Base-by-base conservation (phyloP, 2,113 vertebrate species). In the Myrmophylax atrothorax region DNA sequence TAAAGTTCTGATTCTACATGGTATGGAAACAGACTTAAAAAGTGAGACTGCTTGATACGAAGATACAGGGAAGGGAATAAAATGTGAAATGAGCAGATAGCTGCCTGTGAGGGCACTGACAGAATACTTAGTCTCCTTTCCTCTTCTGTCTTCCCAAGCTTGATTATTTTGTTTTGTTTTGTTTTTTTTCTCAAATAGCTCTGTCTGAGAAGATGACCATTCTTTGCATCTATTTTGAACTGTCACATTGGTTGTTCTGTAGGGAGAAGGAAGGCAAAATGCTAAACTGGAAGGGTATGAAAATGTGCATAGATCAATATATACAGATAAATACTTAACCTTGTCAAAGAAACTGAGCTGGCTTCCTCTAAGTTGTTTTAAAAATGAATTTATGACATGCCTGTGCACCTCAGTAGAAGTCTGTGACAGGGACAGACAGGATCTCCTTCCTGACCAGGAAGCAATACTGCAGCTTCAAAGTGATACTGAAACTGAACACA, bases 401-500 rank as follows among this genome's bases (percentile, higher is more conserved):
- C 14, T 83, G 0, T 49, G 9, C 4, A 1, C 23, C 35, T 84
- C 12, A 47, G 2, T 26, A 55, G 56, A 63, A 67, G 23, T 7
- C 77, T 84, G 8, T 69, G 47, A 75, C 24, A 67, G 31, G 15
- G 28, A 40, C 55, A 50, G 31, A 37, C 55, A 50, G 9, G 18
- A 25, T 80, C 29, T 67, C 24, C 3, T 26, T 89, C 8, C 22
- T 81, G 35, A 75, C 17, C 31, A 68, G 89, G 89, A 95, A 96
- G 86, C 60, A 49, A 5, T 63, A 31, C 7, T 35, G 76, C 29
- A 70, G 17, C 63, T 35, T 74, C 56, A 49, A 60, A 92, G 80
- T 17, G 86, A 87, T 96, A 95, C 76, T 64, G 93, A 97, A 94
- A 97, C 73, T 75, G 56, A 89, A 25, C 18, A 29, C 38, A 7